phyloP scores from a whole-genome alignment of 2,113 vertebrate species.

The Vimba vimba region DNA sequence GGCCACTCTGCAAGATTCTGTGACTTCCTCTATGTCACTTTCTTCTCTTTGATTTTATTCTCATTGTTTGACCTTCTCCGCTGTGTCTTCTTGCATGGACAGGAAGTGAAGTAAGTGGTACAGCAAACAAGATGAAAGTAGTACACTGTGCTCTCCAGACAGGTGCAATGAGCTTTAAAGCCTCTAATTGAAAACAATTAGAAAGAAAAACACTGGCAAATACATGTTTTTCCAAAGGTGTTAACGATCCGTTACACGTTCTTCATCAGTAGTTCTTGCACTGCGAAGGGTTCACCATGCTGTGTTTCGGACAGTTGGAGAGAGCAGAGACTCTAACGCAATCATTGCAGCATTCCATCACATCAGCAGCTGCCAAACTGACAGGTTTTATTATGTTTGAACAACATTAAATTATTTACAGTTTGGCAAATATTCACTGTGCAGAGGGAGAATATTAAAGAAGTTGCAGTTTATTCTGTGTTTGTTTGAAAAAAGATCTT shows the following conservation, averaged over 20 bases:
- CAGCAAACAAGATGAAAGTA: slow-evolving; percentile 27
- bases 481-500: slow-evolving; percentile 44
- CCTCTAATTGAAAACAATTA: slow-evolving; percentile 31
- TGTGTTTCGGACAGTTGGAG: slow-evolving; percentile 31
- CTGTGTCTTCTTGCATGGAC: slow-evolving; percentile 41
- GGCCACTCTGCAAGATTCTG: slow-evolving; percentile 13
- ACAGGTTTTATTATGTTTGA: slow-evolving; percentile 45
- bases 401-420: slow-evolving; percentile 59
- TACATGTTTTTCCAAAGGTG: slow-evolving; percentile 33
- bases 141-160: slow-evolving; percentile 29
- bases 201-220: slow-evolving; percentile 31
- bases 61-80: slow-evolving; percentile 14
- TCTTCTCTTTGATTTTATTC: slow-evolving; percentile 41
- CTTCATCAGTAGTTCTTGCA: slow-evolving; percentile 46
- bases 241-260: slow-evolving; percentile 25
- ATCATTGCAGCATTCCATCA: slow-evolving; percentile 46
- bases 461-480: slow-evolving; percentile 49
- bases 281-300: slow-evolving; percentile 36
- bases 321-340: slow-evolving; percentile 40
- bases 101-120: slow-evolving; percentile 37
- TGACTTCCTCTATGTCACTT: slow-evolving; percentile 28
- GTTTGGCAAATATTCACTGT: slow-evolving; percentile 59
- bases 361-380: slow-evolving; percentile 50
- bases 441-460: slow-evolving; percentile 48
- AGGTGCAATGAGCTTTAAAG: slow-evolving; percentile 44